Evolutionary conservation across 1,140 invertebrate species (phyloP), one percentile per base, ranked within the genome.

Genomic region (Ceratosolen solmsi): DNA sequence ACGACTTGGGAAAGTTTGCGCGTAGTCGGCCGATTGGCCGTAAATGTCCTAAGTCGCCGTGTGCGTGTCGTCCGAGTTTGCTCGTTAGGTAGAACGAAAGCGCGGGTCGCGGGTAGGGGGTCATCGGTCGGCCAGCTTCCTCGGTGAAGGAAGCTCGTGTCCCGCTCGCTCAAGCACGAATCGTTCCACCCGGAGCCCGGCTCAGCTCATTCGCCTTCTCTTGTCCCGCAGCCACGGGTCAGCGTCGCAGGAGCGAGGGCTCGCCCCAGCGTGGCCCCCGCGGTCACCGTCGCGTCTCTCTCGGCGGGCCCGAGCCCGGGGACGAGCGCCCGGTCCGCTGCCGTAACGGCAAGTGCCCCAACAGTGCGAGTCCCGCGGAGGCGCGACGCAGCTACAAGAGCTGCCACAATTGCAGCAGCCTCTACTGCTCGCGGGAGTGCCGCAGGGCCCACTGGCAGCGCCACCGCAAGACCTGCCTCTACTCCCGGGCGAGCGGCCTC

Each of bases 391-490:
- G 94, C 86, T 98, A 95, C 91, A 97, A 97, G 87, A 96, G 94
- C 78, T 99, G 98, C 90, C 97, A 98, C 92, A 98, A 98, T 91
- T 99, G 98, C 92, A 96, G 96, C 81, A 97, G 97, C 85, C 92
- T 96, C 70, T 96, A 96, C 89, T 98, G 97, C 91, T 96, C 95
- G 60, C 93, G 95, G 80, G 94, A 96, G 85, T 97, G 96, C 88
- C 93, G 97, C 25, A 93, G 96, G 77, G 93, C 95, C 2, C 97
- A 99, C 88, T 98, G 97, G 97, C 95, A 97, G 84, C 95, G 96
- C 85, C 98, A 99, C 88, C 94, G 97, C 71, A 95, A 95, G 85
- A 95, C 96, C n/a, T 99, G 98, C 87, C 92, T 97, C 60, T 96
- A 97, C 90, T 97, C 96, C 2, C 93, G 97, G 9, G 96, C 97